Evolutionary conservation across 2,888 invertebrate genomes (phyloP), one percentile per base, ranked within the genome.

Genomic region (Epicampocera succincta): DNA sequence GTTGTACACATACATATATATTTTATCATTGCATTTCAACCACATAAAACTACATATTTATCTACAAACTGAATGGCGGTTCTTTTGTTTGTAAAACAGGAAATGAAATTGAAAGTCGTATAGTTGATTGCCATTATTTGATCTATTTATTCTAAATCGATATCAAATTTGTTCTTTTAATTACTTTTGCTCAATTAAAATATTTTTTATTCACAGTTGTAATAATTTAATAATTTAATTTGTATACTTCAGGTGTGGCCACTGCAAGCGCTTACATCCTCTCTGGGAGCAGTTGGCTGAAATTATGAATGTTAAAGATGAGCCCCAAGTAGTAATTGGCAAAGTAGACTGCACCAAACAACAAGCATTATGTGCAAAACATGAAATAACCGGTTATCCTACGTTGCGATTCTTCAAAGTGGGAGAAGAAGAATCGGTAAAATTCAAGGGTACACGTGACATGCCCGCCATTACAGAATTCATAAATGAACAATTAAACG

Each of bases 341-440:
- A 96, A 96, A 91, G 93, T 98, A 33, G 97, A 98, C 90, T 98
- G 98, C 87, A 95, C 96, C 61, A 93, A 94, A 84, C 93, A 95
- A 88, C 93, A 94, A 83, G 91, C 93, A 13, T 92, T 96, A 2
- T 98, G 98, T 90, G 93, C 93, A 65, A 93, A 94, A 84, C 95
- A 95, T 88, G 95, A 96, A 85, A 94, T 98, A 54, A 95, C 90
- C 5, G 90, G 97, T 40, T 98, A 96, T 89, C 98, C 98, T 0
- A 96, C 96, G 3, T 90, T 98, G 13, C 94, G 96, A 84, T 96
- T 96, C 88, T 97, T 95, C 90, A 94, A 95, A 89, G 92, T 92
- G 83, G 95, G 94, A 25, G 93, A 93, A 61, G 91, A 91, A 68
- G 93, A 94, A 84, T 94, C 95, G 1, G 92, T 94, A 6, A 95